Conservation (phyloP, 1,140 invertebrate species). For the Heliothis virescens region DNA sequence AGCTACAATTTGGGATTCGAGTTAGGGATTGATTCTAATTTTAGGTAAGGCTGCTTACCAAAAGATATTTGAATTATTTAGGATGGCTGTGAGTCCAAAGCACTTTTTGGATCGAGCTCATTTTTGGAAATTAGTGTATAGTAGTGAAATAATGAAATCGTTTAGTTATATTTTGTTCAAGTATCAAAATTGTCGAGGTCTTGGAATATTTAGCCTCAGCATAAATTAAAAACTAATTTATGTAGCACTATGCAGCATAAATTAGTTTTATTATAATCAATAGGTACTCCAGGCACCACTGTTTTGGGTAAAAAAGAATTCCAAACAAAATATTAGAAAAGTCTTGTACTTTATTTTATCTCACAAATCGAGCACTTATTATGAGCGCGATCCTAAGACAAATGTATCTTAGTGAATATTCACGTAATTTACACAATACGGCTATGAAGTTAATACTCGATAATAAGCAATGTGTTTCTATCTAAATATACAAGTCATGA, state of each 20-base stretch:
- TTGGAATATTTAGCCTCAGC: no score
- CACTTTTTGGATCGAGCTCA: conserved; percentile 15
- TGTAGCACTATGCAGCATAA: no score
- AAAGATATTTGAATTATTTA: not conserved
- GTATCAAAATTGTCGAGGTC: no score
- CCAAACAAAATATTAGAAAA: not conserved
- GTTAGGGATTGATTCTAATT: not conserved
- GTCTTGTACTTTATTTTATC: not conserved
- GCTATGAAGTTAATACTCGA: conserved; percentile 6
- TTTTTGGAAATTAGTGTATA: not conserved
- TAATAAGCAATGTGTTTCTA: conserved; percentile 18
- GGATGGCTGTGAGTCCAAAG: conserved; percentile 1
- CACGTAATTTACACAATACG: conserved; percentile 9
- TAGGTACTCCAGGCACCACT: not conserved
- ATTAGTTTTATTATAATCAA: no score
- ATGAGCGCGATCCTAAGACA: conserved; percentile 17
- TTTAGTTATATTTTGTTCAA: no score
- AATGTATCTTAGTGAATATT: conserved; percentile 3
- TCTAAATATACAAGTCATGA: conserved; percentile 33
- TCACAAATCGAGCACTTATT: conserved; percentile 2
- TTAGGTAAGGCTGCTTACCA: not conserved
- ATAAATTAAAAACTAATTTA: no score
- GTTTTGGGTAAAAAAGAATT: not conserved
- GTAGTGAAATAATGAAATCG: not conserved
- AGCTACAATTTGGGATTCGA: no score